Evolutionary conservation across 2,888 invertebrate species (phyloP).

Genomic region (Tholera decimalis): DNA sequence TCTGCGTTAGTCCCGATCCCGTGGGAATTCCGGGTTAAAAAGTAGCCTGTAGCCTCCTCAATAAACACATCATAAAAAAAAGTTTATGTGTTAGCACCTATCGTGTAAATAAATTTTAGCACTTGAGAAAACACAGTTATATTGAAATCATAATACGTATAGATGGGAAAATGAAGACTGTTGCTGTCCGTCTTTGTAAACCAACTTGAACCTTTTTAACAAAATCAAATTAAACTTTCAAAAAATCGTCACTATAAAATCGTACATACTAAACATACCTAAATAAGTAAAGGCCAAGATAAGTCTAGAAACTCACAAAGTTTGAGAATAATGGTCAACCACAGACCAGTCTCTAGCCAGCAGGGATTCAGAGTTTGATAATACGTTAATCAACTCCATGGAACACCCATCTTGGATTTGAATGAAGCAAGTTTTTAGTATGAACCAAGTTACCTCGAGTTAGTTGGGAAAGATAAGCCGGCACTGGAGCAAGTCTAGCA

Average conservation of each 20-base stretch:
- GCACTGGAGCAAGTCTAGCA: constrained; percentile 25
- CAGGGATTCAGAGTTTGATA: constrained; percentile 60
- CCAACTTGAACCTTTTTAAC: too few relatives aligned
- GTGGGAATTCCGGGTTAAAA: too few relatives aligned
- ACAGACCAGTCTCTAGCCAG: constrained; percentile 46
- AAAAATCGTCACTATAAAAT: constrained; percentile 3
- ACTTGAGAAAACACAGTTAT: too few relatives aligned
- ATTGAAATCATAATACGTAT: too few relatives aligned
- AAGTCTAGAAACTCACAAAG: constrained; percentile 61
- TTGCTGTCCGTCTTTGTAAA: too few relatives aligned
- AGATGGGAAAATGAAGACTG: too few relatives aligned
- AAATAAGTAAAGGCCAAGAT: constrained; percentile 55
- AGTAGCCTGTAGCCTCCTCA: too few relatives aligned
- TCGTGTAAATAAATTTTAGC: too few relatives aligned
- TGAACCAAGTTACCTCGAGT: constrained; percentile 39
- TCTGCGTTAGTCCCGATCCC: too few relatives aligned
- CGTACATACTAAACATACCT: constrained; percentile 34
- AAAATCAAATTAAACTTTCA: too few relatives aligned
- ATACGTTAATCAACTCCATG: constrained; percentile 60
- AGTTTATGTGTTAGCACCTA: too few relatives aligned
- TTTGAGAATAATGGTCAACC: constrained; percentile 65
- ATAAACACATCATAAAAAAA: too few relatives aligned
- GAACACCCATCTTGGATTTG: constrained; percentile 52
- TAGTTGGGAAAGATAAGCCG: constrained; percentile 49
- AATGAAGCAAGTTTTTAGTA: constrained; percentile 54